Evolutionary conservation across 2,797 vertebrate genomes (phyloP).

Genomic region (Melopsittacus undulatus): DNA sequence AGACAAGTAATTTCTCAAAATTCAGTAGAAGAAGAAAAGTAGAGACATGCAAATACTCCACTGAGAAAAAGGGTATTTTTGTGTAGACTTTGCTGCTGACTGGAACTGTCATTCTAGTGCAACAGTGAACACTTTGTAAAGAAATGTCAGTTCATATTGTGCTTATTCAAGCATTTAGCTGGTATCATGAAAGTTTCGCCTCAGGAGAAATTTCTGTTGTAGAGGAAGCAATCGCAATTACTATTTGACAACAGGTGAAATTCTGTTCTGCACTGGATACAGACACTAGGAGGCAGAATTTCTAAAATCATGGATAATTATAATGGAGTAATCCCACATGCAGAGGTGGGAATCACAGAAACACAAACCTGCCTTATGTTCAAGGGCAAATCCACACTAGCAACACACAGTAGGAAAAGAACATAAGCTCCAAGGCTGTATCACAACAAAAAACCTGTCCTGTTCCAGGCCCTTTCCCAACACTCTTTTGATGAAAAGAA

Average conservation of each 20-base stretch:
- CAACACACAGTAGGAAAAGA: not conserved
- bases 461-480: not conserved
- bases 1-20: constrained; percentile 7
- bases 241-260: not conserved
- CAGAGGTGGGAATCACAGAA: not conserved
- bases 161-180: not conserved
- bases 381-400: not conserved
- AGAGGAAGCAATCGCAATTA: not conserved
- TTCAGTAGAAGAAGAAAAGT: not conserved
- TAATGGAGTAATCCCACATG: not conserved
- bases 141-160: not conserved
- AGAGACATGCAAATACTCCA: not conserved
- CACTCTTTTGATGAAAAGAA: not conserved
- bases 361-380: not conserved
- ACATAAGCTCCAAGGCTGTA: not conserved
- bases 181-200: not conserved
- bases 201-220: not conserved
- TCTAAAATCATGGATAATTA: not conserved
- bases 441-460: not conserved
- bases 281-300: not conserved
- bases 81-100: not conserved
- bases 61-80: not conserved
- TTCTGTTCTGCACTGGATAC: not conserved
- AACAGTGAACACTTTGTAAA: not conserved
- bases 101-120: not conserved